Conservation (phyloP, 2,797 vertebrate genomes). For the Malacoctenus gilli region DNA sequence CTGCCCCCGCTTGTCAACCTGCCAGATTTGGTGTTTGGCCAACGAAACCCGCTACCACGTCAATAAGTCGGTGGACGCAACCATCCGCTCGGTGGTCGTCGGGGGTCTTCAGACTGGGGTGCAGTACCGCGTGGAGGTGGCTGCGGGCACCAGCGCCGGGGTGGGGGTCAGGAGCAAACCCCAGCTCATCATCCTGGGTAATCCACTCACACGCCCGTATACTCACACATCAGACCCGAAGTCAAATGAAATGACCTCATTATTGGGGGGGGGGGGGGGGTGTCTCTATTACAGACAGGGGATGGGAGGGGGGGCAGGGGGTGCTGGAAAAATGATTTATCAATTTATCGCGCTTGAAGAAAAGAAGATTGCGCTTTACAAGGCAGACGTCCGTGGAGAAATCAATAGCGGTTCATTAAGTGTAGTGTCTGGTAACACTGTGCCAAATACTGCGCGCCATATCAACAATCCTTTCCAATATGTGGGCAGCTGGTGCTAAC, state of each 20-base stretch:
- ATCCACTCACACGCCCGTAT: conserved; percentile 45
- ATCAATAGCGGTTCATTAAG: conserved; percentile 82
- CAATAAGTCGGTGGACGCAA: conserved; percentile 97
- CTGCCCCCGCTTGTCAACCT: too few relatives aligned
- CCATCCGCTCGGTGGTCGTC: conserved; percentile 96
- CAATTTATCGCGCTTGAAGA: conserved; percentile 75
- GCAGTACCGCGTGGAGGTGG: conserved; percentile 95
- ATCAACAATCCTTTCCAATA: conserved; percentile 82
- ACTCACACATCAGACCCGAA: conserved; percentile 42
- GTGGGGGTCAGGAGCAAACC: conserved; percentile 95
- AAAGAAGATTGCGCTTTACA: conserved; percentile 72
- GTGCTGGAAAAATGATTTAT: conserved; percentile 74
- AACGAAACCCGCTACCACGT: conserved; percentile 97
- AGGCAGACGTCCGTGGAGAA: conserved; percentile 66
- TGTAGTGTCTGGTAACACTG: conserved; percentile 77
- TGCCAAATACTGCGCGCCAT: conserved; percentile 80
- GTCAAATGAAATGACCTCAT: conserved; percentile 69
- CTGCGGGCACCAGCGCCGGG: conserved; percentile 94
- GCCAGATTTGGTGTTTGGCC: conserved; percentile 97
- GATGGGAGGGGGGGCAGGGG: conserved; percentile 39
- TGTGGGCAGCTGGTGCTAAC: conserved; percentile 77
- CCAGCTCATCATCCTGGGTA: conserved; percentile 94
- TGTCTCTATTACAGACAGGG: conserved; percentile 58
- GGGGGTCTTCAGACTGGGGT: conserved; percentile 93
- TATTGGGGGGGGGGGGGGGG: conserved; percentile 54